Evolutionary conservation across 1,140 invertebrate species (phyloP), one percentile per base, ranked within the genome.

Genomic region (Hylaeus anthracinus): DNA sequence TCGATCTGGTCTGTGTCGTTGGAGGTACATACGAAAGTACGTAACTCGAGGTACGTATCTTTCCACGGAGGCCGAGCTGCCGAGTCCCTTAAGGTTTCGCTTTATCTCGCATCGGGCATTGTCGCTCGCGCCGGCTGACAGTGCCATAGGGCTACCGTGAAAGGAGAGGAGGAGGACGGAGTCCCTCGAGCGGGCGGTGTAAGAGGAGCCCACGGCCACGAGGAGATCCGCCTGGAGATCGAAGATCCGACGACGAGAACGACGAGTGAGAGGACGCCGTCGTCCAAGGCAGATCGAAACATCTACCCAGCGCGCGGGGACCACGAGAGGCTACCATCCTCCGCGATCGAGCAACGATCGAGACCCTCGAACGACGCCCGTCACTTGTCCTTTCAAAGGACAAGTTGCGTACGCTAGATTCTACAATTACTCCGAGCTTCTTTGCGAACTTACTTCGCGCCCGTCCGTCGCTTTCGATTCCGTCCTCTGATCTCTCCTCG

Each of bases 101-200:
- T 79, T 92, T 93, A 92, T 92, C 92, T 93, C 86, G 85, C 87
- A 93, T 92, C 92, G 86, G 86, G 91, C 87, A 93, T 92, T 92
- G 91, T 92, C 90, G 91, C 89, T 93, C 90, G 92, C 90, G 76
- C 86, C 88, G 86, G 80, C 82, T 92, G 92, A 92, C 92, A 91
- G 90, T 88, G 85, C 79, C 79, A 80, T 70, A 83, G 87, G 78
- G 66, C 75, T 87, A 85, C 76, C 65, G 78, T 45, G 53, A 56
- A 43, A n/a, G 43, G 64, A 58, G 73, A 79, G 53, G 58, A 66
- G 75, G 43, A 64, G 15, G 61, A 64, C 55, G 15, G 61, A 64
- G 39, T 26, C 56, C 5, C 55, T 4, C 5, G 58, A 15, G 10
- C 60, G 10, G 10, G 60, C 51, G 58, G n/a, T 71, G 70, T 37